Evolutionary conservation across 2,888 invertebrate species (phyloP).

Genomic region (Drosophila conformis): DNA sequence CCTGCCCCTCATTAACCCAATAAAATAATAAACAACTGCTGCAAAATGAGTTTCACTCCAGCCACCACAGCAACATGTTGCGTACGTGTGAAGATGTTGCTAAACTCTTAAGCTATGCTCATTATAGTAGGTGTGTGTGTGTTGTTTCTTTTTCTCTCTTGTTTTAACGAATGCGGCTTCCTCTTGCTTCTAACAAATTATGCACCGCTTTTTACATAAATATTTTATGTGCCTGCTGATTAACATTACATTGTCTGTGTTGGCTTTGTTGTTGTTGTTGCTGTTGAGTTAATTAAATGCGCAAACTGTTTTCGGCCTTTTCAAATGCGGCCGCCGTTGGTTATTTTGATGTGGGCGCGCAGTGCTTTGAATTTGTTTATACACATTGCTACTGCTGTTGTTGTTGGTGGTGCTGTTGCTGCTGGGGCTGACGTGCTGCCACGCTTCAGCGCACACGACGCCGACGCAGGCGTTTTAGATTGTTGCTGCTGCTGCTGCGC

Average conservation of each 20-base stretch:
- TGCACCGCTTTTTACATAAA: slow-evolving; percentile 60
- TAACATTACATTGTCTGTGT: slow-evolving; percentile 36
- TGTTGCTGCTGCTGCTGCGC: slow-evolving; percentile 51
- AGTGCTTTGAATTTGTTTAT: slow-evolving; percentile 72
- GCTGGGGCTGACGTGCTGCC: slow-evolving; percentile 34
- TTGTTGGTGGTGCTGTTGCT: slow-evolving; percentile 24
- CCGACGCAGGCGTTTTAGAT: slow-evolving; percentile 54
- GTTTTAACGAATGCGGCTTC: slow-evolving; percentile 39
- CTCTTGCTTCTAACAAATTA: slow-evolving; percentile 69
- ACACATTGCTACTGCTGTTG: slow-evolving; percentile 51
- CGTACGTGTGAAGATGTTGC: slow-evolving; percentile 34
- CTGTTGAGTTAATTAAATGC: slow-evolving; percentile 72
- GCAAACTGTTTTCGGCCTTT: slow-evolving; percentile 65
- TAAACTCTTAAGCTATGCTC: slow-evolving; percentile 33
- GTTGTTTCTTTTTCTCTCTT: slow-evolving; percentile 2
- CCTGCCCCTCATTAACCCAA: slow-evolving; percentile 47
- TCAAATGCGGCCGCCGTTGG: slow-evolving; percentile 50
- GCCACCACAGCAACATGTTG: slow-evolving; percentile 56
- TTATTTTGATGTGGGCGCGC: slow-evolving; percentile 73
- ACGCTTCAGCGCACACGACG: slow-evolving; percentile 72
- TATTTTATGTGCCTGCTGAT: slow-evolving; percentile 61
- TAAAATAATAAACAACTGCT: slow-evolving; percentile 29
- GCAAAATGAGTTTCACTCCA: slow-evolving; percentile 28
- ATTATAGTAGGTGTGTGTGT: slow-evolving; percentile 12
- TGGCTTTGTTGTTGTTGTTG: slow-evolving; percentile 22